A percentile compares a stretch with the other conserved stretches of the same genome.
phyloP scores from a whole-genome alignment of 2,113 vertebrate species.

The Caretta caretta region DNA sequence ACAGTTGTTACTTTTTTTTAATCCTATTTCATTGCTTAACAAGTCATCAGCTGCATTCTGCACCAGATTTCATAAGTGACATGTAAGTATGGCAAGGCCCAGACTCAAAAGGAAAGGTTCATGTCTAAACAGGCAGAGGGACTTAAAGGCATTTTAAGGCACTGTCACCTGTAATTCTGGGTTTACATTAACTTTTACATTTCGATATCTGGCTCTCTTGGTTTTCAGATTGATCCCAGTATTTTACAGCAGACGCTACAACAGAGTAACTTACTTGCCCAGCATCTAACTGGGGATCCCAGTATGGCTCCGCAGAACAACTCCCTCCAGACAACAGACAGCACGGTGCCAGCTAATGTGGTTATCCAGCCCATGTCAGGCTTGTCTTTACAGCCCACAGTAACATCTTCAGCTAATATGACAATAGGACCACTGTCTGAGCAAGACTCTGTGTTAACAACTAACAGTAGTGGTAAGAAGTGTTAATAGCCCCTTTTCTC shows the following conservation, averaged over 20 bases:
- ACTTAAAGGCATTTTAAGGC: neutral
- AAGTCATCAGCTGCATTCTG: neutral
- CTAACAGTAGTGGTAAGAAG: slow-evolving; percentile 76
- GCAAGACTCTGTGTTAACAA: slow-evolving; percentile 84
- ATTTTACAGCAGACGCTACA: slow-evolving; percentile 95
- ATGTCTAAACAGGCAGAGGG: neutral
- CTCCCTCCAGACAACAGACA: slow-evolving; percentile 84
- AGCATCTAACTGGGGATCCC: slow-evolving; percentile 87
- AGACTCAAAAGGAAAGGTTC: neutral
- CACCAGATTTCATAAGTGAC: neutral
- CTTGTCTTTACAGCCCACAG: slow-evolving; percentile 88
- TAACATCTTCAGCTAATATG: slow-evolving; percentile 84
- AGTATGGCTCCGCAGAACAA: slow-evolving; percentile 77
- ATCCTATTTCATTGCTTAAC: neutral
- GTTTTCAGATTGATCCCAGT: slow-evolving; percentile 90
- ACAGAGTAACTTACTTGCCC: slow-evolving; percentile 88
- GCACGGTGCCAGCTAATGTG: slow-evolving; percentile 87
- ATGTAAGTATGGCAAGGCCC: neutral
- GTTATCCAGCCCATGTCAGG: slow-evolving; percentile 93
- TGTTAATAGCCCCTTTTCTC: rapidly evolving
- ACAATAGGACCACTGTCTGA: slow-evolving; percentile 87
- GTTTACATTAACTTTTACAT: neutral
- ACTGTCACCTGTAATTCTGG: neutral
- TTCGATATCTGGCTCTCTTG: neutral
- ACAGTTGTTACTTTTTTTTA: neutral